These are phyloP conservation scores for Misgurnus anguillicaudatus DNA, from an alignment of 2,113 vertebrate species.

Conservation along the genomic window DNA sequence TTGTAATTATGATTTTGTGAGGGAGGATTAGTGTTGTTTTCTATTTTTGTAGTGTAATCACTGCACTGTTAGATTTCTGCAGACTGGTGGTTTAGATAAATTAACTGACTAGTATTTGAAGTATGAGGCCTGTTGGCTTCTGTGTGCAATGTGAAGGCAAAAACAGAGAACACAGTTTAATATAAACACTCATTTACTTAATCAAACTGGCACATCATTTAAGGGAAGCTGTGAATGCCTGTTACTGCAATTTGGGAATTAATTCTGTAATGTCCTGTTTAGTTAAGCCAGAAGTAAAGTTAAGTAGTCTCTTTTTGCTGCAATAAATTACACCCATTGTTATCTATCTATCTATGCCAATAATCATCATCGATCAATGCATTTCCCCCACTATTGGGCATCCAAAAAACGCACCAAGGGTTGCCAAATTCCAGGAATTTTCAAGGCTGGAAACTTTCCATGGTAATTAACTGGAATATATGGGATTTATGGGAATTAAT, in stretches of 20 bases:
- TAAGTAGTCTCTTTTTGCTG: neutral
- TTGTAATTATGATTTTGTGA: constrained; percentile 8
- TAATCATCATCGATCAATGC: no score
- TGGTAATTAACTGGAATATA: no score
- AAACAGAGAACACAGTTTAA: neutral
- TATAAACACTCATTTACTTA: neutral
- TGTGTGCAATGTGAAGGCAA: neutral
- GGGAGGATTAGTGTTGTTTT: neutral
- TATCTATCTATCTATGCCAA: no score
- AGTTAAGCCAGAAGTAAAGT: neutral
- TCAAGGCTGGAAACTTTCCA: no score
- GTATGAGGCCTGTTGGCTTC: neutral
- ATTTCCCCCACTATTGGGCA: no score
- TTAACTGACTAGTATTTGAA: neutral
- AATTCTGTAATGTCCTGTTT: neutral
- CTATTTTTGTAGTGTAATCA: neutral
- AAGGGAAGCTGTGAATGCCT: neutral
- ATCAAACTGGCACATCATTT: neutral
- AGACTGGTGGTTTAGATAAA: no score
- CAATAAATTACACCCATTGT: neutral
- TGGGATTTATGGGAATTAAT: no score
- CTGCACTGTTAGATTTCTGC: neutral
- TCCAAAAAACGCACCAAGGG: no score
- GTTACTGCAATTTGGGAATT: neutral
- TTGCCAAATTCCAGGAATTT: no score